Evolutionary conservation across 2,113 vertebrate genomes (phyloP), one percentile per base, ranked within the genome.

Genomic region (Megalops atlanticus): DNA sequence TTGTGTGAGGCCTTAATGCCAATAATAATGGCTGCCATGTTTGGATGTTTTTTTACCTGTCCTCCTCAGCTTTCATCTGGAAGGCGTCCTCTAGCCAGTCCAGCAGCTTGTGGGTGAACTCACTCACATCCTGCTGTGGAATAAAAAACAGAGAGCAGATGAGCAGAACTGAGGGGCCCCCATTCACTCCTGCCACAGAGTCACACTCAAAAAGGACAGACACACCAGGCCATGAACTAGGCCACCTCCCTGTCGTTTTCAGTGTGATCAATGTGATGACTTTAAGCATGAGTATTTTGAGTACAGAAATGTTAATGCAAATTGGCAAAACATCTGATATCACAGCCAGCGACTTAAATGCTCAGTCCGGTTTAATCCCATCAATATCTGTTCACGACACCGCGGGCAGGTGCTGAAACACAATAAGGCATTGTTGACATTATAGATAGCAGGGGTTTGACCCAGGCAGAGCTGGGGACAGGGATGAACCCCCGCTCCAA

Each of bases 21-120:
- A 14, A 14, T 45, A 14, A 45, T 45, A 14, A 14, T 6, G 43
- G 43, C 43, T 14, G 43, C 7, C 7, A 14, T 6, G 43, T 16
- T 16, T 49, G 14, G 47, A 21, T 16, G 49, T 24, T 54, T 3
- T 35, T 88, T 94, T 91, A 96, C 95, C 92, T 94, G 84, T 95
- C 94, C 69, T 96, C 95, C 89, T 95, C 95, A 84, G 94, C 93
- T 92, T 95, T 95, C 87, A 95, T 95, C 91, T 95, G 95, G 85
- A 96, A 96, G 86, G 95, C 95, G 90, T 96, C 95, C 92, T 96
- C 95, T 88, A 96, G 86, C 95, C 95, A 96, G 80, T 96, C 95
- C 88, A 96, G 76, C 58, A 96, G 91, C 78, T 95, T 96, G 86
- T 96, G 95, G 81, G 95, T 96, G 88, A 96, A 96, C 85, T 96